Evolutionary conservation across 2,797 vertebrate genomes (phyloP).

Genomic region (Valencia hispanica): DNA sequence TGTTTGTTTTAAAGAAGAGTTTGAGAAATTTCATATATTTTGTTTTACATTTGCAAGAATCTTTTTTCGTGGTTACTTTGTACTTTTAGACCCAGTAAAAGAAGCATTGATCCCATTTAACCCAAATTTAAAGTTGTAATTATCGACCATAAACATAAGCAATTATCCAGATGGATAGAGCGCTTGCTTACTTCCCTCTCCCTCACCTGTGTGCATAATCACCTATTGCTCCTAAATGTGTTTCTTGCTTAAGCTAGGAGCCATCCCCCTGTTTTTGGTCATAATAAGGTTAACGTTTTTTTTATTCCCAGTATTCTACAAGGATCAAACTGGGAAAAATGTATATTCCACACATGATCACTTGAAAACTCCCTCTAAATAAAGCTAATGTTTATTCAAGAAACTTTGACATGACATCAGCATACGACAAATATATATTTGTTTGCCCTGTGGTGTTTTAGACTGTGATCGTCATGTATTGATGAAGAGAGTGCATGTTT

Average conservation of each 20-base stretch:
- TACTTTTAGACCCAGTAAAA: not conserved
- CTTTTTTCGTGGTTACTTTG: not conserved
- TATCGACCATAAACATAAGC: not conserved
- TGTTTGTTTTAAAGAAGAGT: not conserved
- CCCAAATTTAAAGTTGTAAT: not conserved
- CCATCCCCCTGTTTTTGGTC: too few species aligned
- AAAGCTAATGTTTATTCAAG: not conserved
- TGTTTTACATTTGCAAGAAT: not conserved
- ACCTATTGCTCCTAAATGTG: too few species aligned
- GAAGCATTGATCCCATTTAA: not conserved
- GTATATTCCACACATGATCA: too few species aligned
- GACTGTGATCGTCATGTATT: not conserved
- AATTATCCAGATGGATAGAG: not conserved
- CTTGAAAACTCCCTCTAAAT: not conserved
- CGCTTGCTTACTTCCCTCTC: not conserved
- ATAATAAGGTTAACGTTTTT: too few species aligned
- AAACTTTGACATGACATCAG: not conserved
- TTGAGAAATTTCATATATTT: not conserved
- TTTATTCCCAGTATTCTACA: too few species aligned
- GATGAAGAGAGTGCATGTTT: not conserved
- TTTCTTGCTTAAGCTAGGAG: not conserved
- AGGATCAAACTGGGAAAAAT: too few species aligned
- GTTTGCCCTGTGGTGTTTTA: not conserved
- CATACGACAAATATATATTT: not conserved
- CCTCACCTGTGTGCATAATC: not conserved